Evolutionary conservation across 2,888 invertebrate species (phyloP), one percentile per base, ranked within the genome.

Genomic region (Phaonia tiefii): DNA sequence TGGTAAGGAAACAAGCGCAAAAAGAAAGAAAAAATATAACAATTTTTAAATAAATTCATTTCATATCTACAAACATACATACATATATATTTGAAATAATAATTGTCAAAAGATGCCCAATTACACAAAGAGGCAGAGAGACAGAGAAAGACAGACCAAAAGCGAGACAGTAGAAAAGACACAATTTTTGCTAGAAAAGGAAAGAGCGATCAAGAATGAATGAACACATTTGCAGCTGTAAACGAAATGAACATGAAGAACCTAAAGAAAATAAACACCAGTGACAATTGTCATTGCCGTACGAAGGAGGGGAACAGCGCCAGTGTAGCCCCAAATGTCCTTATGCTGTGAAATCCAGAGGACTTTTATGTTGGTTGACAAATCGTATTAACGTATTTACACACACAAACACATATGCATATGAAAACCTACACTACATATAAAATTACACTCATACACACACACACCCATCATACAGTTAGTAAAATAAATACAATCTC

Each of bases 161-260:
- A 49, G 49, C 2, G 46, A 20, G n/a, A 4, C 17, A 20, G 49
- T 1, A 4, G 15, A 20, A 49, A 15, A 49, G 22, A 25, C 1
- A 25, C 1, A 13, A 0, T 25, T 1, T 54, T 4, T 44, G n/a
- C 7, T 10, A 25, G 13, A 54, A 2, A 54, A 22, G 25, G 54
- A 54, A 25, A 25, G 25, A 25, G 31, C 31, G 31, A 31, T 3
- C 31, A 8, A 31, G 31, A 5, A 31, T 5, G 4, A 3, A 8
- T 31, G 4, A 22, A 13, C 10, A 25, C 54, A 54, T 69, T 80
- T 74, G 77, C 69, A 80, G 69, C 69, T 79, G 70, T 58, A 80
- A 79, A 79, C 75, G 71, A 75, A 75, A 67, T 75, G 56, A 74
- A 69, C 54, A 63, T 69, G 78, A 65, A 65, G 44, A 44, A 65